Conservation (phyloP, 1,140 invertebrate species). For the Scaptomyza graminum region DNA sequence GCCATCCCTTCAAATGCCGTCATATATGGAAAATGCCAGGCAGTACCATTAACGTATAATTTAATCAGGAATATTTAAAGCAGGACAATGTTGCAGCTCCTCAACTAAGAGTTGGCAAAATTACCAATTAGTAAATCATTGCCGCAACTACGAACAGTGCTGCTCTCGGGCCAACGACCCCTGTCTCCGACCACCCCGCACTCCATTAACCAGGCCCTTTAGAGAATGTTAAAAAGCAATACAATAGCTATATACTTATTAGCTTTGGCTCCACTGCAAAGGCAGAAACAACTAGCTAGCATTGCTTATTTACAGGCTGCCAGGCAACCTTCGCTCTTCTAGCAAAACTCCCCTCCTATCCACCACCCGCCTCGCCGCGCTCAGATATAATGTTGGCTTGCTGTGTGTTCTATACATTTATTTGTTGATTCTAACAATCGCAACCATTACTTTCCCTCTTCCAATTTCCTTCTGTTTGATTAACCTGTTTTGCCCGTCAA, state of each 20-base stretch:
- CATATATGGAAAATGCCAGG: too few species aligned
- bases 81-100: too few species aligned
- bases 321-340: not conserved
- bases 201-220: not conserved
- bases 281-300: not conserved
- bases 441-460: too few species aligned
- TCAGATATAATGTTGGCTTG: too few species aligned
- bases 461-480: too few species aligned
- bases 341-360: too few species aligned
- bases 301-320: not conserved
- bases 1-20: too few species aligned
- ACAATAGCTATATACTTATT: conserved; percentile 47
- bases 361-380: too few species aligned
- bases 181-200: too few species aligned
- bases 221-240: conserved; percentile 58
- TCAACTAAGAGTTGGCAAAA: not conserved
- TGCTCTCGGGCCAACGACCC: conserved; percentile 25
- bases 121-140: conserved; percentile 68
- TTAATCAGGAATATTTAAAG: conserved; percentile 50
- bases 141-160: conserved; percentile 47
- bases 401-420: too few species aligned
- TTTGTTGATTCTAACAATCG: too few species aligned
- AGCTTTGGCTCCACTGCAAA: conserved; percentile 27
- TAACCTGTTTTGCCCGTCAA: too few species aligned
- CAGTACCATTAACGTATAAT: conserved; percentile 43